phyloP scores from a whole-genome alignment of 2,888 invertebrate genomes.

The Agrilus biguttatus region DNA sequence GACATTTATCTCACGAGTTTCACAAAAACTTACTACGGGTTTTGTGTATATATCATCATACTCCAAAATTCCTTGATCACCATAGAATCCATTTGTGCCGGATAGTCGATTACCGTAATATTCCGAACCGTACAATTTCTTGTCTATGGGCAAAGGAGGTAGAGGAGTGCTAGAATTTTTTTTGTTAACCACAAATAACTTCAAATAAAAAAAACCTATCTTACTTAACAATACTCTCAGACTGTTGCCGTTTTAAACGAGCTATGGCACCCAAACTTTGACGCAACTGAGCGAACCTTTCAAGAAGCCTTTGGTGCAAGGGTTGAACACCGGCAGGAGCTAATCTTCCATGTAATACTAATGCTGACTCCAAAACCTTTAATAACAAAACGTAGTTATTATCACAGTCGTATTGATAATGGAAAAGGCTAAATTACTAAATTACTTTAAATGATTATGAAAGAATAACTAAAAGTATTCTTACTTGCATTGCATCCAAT shows the following conservation, averaged over 20 bases:
- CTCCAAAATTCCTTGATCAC: conserved; percentile 28
- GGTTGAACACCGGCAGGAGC: conserved; percentile 85
- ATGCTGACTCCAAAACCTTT: conserved; percentile 59
- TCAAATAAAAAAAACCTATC: conserved; percentile 23
- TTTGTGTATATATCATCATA: conserved; percentile 57
- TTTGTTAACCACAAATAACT: neutral
- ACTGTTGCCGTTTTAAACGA: conserved; percentile 50
- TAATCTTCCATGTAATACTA: conserved; percentile 70
- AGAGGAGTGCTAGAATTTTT: conserved; percentile 53
- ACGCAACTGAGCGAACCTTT: conserved; percentile 72
- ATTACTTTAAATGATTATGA: too few relatives aligned
- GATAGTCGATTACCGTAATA: conserved; percentile 27
- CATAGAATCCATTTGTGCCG: conserved; percentile 36
- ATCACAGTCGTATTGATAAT: too few relatives aligned
- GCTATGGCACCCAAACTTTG: conserved; percentile 56
- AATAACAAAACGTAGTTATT: neutral
- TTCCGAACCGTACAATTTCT: conserved; percentile 28
- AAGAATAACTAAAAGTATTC: too few relatives aligned
- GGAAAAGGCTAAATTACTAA: too few relatives aligned
- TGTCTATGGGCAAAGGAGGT: conserved; percentile 63
- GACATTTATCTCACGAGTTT: neutral
- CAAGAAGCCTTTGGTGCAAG: conserved; percentile 75
- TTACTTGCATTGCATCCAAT: conserved; percentile 56
- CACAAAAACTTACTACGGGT: conserved; percentile 38
- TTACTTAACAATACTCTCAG: conserved; percentile 71